These are phyloP conservation scores for Sarcophaga caerulescens DNA, from an alignment of 2,888 invertebrate genomes.

Conservation along the genomic window DNA sequence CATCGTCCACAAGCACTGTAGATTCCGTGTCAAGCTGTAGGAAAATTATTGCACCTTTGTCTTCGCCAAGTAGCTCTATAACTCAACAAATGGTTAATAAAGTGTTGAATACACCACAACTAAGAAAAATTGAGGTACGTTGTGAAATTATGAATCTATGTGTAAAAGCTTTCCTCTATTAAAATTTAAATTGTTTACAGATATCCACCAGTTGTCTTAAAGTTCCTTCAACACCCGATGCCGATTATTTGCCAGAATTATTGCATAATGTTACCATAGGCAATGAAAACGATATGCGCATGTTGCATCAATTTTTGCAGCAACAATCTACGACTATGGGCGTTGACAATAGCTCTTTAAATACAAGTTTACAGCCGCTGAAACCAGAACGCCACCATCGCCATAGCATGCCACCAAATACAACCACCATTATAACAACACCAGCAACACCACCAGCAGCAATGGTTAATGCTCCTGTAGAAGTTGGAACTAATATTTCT, in stretches of 20 bases:
- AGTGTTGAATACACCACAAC: conserved; percentile 78
- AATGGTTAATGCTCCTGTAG: conserved; percentile 72
- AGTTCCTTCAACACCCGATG: conserved; percentile 81
- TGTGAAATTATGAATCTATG: not conserved
- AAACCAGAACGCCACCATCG: conserved; percentile 70
- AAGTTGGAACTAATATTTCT: conserved; percentile 32
- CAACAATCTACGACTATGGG: conserved; percentile 73
- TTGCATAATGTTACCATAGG: conserved; percentile 78
- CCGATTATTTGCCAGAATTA: conserved; percentile 80
- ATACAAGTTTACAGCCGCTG: conserved; percentile 27
- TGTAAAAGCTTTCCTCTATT: too few relatives aligned
- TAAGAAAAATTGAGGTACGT: conserved; percentile 80
- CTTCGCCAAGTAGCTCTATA: conserved; percentile 58
- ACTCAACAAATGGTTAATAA: conserved; percentile 70
- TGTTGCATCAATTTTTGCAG: conserved; percentile 78
- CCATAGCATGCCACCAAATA: conserved; percentile 77
- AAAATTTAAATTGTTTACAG: conserved; percentile 66
- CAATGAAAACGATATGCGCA: conserved; percentile 78
- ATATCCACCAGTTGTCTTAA: conserved; percentile 78
- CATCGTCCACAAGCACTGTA: conserved; percentile 48
- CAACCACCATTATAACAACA: conserved; percentile 83
- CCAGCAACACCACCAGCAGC: conserved; percentile 82
- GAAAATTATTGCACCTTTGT: conserved; percentile 61
- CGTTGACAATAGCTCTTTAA: conserved; percentile 38
- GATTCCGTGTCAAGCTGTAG: conserved; percentile 60